Base-by-base conservation (phyloP, 2,113 vertebrate species). In the Balaenoptera acutorostrata region DNA sequence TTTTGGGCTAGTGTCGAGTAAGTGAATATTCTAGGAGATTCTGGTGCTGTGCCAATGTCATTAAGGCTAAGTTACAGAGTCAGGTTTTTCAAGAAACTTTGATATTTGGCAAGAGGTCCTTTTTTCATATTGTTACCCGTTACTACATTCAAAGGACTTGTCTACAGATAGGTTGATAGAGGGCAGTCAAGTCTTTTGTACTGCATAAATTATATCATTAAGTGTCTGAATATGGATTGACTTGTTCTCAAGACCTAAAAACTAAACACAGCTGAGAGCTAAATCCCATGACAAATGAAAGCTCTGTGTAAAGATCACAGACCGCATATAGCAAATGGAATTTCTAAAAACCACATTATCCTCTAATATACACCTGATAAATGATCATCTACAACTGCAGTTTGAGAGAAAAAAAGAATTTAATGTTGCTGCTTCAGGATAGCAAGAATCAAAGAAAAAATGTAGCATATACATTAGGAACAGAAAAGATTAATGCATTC, bases 261-360 rank as follows among this genome's bases (percentile, higher is more conserved):
- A 98, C 98, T 99, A 99, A 99, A 99, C 99, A 99, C 98, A 98
- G 98, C 98, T 98, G 98, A 99, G 98, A 98, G 98, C 98, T 99
- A 99, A 99, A 99, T 99, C 98, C 98, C 96, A 92, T 99, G 99
- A 99, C 98, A 99, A 99, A 99, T 99, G 98, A 98, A 98, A 98
- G 98, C 98, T 98, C 97, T 98, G 98, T 98, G 96, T 98, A 99
- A 98, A 99, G 98, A 99, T 99, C 98, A 98, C 97, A 98, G 98
- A 98, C 98, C 98, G 98, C 98, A 98, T 98, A 98, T 97, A 98
- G 98, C 96, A 98, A 99, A 99, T 99, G 98, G 99, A 99, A 99
- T 99, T 99, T 99, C 98, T 98, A 98, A 99, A 99, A 98, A 98
- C 97, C 85, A 77, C 71, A 66, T 95, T 96, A 96, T 98, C 97